Evolutionary conservation across 37 sponge, comb jelly and placozoan genomes (phyloP).

Genomic region (Diacarnus erythraeanus): DNA sequence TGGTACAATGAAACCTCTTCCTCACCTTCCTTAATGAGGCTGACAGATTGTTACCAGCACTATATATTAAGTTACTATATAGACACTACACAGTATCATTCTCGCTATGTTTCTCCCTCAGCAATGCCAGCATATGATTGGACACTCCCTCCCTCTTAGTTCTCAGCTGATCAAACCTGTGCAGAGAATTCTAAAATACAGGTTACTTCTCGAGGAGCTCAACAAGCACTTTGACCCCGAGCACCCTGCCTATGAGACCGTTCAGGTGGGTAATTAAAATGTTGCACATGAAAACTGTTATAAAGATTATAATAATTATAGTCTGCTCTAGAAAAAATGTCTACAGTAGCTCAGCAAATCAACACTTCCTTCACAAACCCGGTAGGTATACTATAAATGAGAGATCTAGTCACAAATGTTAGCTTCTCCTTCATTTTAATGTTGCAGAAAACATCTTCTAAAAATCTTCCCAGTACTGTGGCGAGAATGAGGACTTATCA

Average conservation of each 20-base stretch:
- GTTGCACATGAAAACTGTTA: no score
- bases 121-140: constrained; percentile 44
- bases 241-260: background rate
- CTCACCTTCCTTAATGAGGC: no score
- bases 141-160: constrained; percentile 61
- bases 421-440: background rate
- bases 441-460: background rate
- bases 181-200: constrained; percentile 61
- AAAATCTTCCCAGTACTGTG: constrained; percentile 11
- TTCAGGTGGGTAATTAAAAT: constrained; percentile 1
- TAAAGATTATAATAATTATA: background rate
- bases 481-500: constrained; percentile 11
- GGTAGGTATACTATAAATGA: constrained; percentile 1
- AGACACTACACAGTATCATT: no score
- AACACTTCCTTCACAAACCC: constrained; percentile 29
- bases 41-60: no score
- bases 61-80: no score
- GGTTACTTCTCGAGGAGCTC: constrained; percentile 48
- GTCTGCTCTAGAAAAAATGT: constrained; percentile 43
- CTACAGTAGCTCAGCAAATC: constrained; percentile 35
- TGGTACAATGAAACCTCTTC: no score
- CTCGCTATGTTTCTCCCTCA: constrained; percentile 11
- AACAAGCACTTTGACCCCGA: constrained; percentile 26
- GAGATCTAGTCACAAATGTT: background rate
- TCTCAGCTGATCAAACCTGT: constrained; percentile 67